Evolutionary conservation across 1,140 invertebrate genomes (phyloP), one percentile per base, ranked within the genome.

Genomic region (Nasonia giraulti): DNA sequence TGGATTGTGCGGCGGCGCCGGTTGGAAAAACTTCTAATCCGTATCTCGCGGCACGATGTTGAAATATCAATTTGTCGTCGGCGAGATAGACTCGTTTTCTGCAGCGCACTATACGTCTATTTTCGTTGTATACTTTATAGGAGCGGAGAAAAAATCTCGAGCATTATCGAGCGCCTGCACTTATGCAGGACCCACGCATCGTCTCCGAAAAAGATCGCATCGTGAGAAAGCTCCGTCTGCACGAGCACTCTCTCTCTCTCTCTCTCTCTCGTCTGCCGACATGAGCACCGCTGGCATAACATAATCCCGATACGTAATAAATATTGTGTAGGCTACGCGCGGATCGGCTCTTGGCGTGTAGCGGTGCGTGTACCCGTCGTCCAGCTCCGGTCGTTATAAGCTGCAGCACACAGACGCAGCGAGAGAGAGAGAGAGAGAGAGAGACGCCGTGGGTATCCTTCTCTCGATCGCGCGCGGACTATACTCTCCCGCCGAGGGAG

Each of bases 301-400:
- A 89, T 91, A 91, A 92, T 92, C 87, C 89, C 89, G 87, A 91
- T 91, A 89, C 87, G 91, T 90, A 91, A 92, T 91, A 91, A 92
- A 92, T 91, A 92, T 91, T 87, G 88, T 44, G 31, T 71, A 33
- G 23, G 69, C 23, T 27, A 27, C 27, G 78, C 27, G 78, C 7
- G 78, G 78, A 80, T 90, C 90, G 50, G 17, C 50, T 23, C 50
- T 23, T 62, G 55, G 55, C 55, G 55, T 62, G 55, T 62, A 62
- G 55, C 55, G 50, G n/a, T 31, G 76, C 47, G 27, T 75, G 73
- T 33, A 44, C 37, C 17, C 44, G 40, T 55, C 75, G 87, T 85
- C 85, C 86, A 87, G 88, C 87, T 86, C 89, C 86, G 77, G 85
- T 86, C 86, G 84, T 87, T 85, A 80, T 88, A 84, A 80, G 83